Percentiles rank a stretch among this genome's conserved stretches.
Conservation (phyloP, 2,888 invertebrate species). For the Amaurobius ferox region DNA sequence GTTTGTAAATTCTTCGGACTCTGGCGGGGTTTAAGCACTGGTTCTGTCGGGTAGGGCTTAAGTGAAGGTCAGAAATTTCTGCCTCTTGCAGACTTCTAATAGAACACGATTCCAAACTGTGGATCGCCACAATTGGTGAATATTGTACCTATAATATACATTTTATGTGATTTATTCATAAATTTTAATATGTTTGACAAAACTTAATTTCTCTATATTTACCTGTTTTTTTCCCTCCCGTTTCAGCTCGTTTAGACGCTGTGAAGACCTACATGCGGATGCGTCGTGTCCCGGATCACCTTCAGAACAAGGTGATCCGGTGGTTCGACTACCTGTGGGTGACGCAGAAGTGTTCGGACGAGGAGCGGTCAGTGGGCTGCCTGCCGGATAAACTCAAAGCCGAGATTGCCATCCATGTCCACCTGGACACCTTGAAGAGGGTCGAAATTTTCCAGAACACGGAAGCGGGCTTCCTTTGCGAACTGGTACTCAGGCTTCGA, state of each 20-base stretch:
- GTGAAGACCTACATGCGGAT: slow-evolving; percentile 99
- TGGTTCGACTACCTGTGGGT: slow-evolving; percentile 99
- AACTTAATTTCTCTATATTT: too few relatives aligned
- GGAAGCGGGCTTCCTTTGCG: slow-evolving; percentile 98
- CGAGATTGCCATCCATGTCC: slow-evolving; percentile 99
- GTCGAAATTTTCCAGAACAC: slow-evolving; percentile 99
- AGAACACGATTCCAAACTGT: too few relatives aligned
- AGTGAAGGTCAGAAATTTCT: too few relatives aligned
- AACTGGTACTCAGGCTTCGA: slow-evolving; percentile 93
- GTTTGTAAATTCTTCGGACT: too few relatives aligned
- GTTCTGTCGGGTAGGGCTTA: too few relatives aligned
- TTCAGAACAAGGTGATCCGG: slow-evolving; percentile 98
- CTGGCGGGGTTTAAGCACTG: too few relatives aligned
- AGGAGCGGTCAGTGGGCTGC: slow-evolving; percentile 96
- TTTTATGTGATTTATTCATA: too few relatives aligned
- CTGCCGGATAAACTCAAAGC: slow-evolving; percentile 97
- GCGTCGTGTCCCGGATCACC: slow-evolving; percentile 94
- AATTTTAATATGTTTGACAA: too few relatives aligned
- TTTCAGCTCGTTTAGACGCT: slow-evolving; percentile 95
- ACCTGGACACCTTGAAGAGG: slow-evolving; percentile 96
- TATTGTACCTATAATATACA: too few relatives aligned
- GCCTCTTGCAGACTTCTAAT: too few relatives aligned
- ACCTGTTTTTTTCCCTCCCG: background rate
- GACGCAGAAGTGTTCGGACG: slow-evolving; percentile 98
- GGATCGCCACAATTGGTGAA: too few relatives aligned